Percentiles rank a stretch among this genome's conserved stretches.
phyloP scores from a whole-genome alignment of 2,797 vertebrate species.

The Okamejei kenojei region DNA sequence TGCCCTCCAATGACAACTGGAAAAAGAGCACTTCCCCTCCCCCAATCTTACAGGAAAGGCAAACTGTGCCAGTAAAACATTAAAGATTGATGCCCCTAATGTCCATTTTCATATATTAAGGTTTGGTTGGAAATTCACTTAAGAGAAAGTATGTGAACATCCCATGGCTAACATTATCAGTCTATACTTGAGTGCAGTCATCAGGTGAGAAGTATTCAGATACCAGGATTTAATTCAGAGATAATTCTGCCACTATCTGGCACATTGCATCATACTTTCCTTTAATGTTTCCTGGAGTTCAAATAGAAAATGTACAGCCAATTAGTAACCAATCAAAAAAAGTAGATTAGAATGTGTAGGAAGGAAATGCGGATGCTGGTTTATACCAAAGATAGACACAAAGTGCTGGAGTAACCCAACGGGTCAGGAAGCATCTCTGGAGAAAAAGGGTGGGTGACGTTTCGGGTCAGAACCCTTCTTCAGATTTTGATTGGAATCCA shows the following conservation, averaged over 20 bases:
- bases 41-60: neutral
- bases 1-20: neutral
- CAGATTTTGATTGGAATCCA: too few species aligned
- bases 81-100: neutral
- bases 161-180: neutral
- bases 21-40: too few species aligned
- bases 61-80: neutral
- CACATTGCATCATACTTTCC: neutral
- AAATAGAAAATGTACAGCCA: neutral
- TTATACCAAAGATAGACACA: too few species aligned
- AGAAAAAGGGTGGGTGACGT: too few species aligned
- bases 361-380: neutral
- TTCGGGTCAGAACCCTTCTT: too few species aligned
- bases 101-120: neutral
- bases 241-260: neutral
- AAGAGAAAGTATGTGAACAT: neutral
- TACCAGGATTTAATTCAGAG: neutral
- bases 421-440: too few species aligned
- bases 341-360: neutral
- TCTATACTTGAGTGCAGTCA: neutral
- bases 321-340: neutral
- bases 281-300: neutral
- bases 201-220: neutral
- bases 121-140: neutral
- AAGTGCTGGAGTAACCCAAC: too few species aligned